These are phyloP conservation scores for Scarus forsteni DNA, from an alignment of 2,797 vertebrate genomes.

Conservation along the genomic window DNA sequence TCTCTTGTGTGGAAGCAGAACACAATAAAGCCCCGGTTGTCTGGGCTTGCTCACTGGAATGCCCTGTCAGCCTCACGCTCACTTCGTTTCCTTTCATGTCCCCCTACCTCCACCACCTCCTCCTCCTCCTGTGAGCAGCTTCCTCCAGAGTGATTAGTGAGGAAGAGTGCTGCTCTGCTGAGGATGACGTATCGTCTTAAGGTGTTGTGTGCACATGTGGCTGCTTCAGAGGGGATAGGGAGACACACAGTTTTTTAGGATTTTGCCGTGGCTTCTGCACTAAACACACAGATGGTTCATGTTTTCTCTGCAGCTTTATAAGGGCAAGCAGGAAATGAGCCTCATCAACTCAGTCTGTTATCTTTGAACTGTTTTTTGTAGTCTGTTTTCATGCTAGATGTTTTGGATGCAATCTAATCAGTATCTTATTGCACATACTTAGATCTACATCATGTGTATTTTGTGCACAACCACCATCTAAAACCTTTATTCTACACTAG, in stretches of 20 bases:
- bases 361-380: neutral
- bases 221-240: constrained; percentile 18
- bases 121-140: constrained; percentile 56
- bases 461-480: too few species aligned
- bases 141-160: constrained; percentile 76
- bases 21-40: constrained; percentile 73
- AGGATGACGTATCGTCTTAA: constrained; percentile 59
- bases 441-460: too few species aligned
- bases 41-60: constrained; percentile 81
- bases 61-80: constrained; percentile 72
- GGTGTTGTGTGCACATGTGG: constrained; percentile 51
- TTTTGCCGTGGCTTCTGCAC: constrained; percentile 4
- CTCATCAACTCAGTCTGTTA: neutral
- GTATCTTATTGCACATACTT: too few species aligned
- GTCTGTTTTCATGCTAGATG: neutral
- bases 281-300: constrained; percentile 9
- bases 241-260: constrained; percentile 7
- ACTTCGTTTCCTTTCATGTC: constrained; percentile 73
- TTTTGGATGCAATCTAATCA: too few species aligned
- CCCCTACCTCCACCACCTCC: constrained; percentile 24
- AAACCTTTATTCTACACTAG: too few species aligned
- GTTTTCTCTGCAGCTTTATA: constrained; percentile 12
- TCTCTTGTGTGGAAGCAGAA: constrained; percentile 57
- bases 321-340: neutral
- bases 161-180: constrained; percentile 63